Evolutionary conservation across 1,140 invertebrate genomes (phyloP), one percentile per base, ranked within the genome.

Genomic region (Tetragnatha versicolor): DNA sequence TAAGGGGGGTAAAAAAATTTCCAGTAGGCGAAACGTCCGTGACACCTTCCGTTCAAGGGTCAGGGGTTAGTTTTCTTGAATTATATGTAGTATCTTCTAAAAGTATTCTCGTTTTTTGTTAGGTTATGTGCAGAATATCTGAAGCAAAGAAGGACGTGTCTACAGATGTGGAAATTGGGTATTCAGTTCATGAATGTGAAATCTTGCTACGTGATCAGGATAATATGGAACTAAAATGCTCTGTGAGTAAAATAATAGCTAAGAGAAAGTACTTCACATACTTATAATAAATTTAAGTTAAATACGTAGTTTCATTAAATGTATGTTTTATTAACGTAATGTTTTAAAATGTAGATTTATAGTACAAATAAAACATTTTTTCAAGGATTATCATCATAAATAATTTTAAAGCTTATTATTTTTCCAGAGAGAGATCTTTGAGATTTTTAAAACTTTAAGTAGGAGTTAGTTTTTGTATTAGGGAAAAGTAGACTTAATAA

Each of bases 141-240:
- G 22, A 63, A 22, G 63, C 63, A 5, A 61, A 75, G 27, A 63
- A 63, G n/a, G 55, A 63, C 31, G 29, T 75, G 9, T n/a, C 22
- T 5, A 17, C 20, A 5, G 58, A 75, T 49, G 17, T 75, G 33
- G 72, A 61, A 63, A 63, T 75, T 51, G 72, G 72, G 14, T 63
- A 75, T 49, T 75, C 72, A 4, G 22, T 63, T 10, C 5, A 63
- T 10, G 72, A 75, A 75, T 75, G 72, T 27, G 31, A 75, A 25
- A 33, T 12, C 7, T 12, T 75, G n/a, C 42, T 75, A 4, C 3
- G 9, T 1, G 2, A 49, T 10, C 72, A 75, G 10, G 42, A 63
- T 35, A 39, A 51, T 47, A 49, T 75, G 37, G 72, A 75, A 35
- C 27, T 75, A n/a, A 60, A 39, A 25, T 75, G 72, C 29, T 20